Base-by-base conservation (phyloP, 2,797 vertebrate genomes). In the Molothrus ater region DNA sequence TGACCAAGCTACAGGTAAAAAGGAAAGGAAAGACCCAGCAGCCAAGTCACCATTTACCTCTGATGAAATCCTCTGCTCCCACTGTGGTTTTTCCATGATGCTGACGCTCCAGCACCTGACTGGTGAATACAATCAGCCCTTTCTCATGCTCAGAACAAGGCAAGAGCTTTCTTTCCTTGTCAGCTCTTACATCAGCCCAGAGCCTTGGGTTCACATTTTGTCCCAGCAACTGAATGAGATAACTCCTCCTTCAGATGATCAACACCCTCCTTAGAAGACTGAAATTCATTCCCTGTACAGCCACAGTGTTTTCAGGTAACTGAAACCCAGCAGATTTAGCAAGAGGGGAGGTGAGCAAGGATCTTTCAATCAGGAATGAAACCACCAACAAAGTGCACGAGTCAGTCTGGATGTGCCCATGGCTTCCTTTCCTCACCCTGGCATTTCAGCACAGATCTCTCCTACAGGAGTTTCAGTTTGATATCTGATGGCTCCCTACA, bases 401-500 rank as follows among this genome's bases (percentile, higher is more conserved):
- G 42, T 57, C 71, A 65, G 29, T 29, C 20, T 34, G 59, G 45
- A 32, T 69, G 3, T 59, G 88, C 16, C 74, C 53, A 8, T 11
- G 4, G 5, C 24, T 90, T 88, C 82, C 69, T 83, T 82, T 96
- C 81, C 57, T 95, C 92, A 91, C 69, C 65, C 81, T 65, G 74
- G 88, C 60, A 59, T 96, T 93, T 86, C 88, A 74, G 71, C 72
- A 82, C 84, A 93, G 61, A 60, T 26, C 78, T 85, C 86, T 95
- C 91, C 81, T 78, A 78, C 53, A 65, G 65, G 90, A 96, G 94
- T 96, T 96, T 82, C 88, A 95, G 28, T 57, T 26, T 40, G 38
- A 87, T 78, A 93, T 93, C 84, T 94, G 94, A 94, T 78, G 51
- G 75, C 54, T 93, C 75, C 45, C 78, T 87, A 81, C 81, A 95